phyloP scores from a whole-genome alignment of 2,888 invertebrate genomes.

The Hanleya hanleyi region DNA sequence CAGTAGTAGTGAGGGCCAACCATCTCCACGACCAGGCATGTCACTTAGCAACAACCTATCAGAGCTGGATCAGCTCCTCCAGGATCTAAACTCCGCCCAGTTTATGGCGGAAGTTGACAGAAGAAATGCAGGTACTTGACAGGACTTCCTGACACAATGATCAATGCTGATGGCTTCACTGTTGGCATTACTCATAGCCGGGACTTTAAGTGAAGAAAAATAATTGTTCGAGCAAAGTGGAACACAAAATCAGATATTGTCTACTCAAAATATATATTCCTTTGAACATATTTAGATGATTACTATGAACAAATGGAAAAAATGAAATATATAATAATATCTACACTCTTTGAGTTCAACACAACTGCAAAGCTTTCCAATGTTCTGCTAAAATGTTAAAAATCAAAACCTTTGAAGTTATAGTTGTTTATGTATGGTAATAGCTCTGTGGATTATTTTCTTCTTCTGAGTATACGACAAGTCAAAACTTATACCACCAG shows the following conservation, averaged over 20 bases:
- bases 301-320: too few relatives aligned
- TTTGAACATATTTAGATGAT: too few relatives aligned
- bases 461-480: too few relatives aligned
- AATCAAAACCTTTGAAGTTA: too few relatives aligned
- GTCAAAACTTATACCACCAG: too few relatives aligned
- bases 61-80: constrained; percentile 91
- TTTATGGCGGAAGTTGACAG: constrained; percentile 70
- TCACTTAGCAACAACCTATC: constrained; percentile 82
- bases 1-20: not conserved
- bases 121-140: constrained; percentile 35
- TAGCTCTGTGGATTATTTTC: too few relatives aligned
- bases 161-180: not conserved
- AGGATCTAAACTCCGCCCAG: constrained; percentile 85
- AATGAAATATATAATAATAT: too few relatives aligned
- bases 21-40: constrained; percentile 39
- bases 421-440: too few relatives aligned
- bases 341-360: too few relatives aligned
- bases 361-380: too few relatives aligned
- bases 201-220: not conserved
- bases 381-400: too few relatives aligned
- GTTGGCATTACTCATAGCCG: not conserved
- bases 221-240: not conserved
- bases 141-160: not conserved
- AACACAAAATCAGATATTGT: constrained; percentile 17
- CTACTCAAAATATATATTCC: too few relatives aligned